These are phyloP conservation scores for Rhagonycha fulva DNA, from an alignment of 2,888 invertebrate genomes.

Conservation along the genomic window DNA sequence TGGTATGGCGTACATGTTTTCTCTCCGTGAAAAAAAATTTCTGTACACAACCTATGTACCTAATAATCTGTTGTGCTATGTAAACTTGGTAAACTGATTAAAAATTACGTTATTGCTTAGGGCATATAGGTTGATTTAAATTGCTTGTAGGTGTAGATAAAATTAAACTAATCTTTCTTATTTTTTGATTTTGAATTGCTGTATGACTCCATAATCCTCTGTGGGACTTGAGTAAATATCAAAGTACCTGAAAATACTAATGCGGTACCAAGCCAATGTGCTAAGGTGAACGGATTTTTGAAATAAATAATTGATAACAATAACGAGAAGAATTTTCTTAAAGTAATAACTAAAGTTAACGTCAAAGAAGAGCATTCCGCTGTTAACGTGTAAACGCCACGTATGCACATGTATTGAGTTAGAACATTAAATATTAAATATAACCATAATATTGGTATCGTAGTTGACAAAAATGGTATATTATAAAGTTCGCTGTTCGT, in stretches of 20 bases:
- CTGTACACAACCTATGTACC: not conserved
- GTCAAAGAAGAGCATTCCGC: conserved; percentile 93
- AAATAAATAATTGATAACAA: conserved; percentile 96
- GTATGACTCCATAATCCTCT: conserved; percentile 5
- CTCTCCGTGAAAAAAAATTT: not conserved
- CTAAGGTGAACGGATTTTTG: conserved; percentile 87
- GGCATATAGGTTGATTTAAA: not conserved
- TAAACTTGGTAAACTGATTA: not conserved
- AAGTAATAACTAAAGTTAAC: conserved; percentile 93
- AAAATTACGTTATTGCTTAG: not conserved
- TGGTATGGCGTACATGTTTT: not conserved
- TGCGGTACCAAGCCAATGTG: conserved; percentile 89
- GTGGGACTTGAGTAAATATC: conserved; percentile 79
- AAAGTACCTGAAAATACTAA: conserved; percentile 92
- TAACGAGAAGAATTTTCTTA: conserved; percentile 93
- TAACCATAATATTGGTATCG: conserved; percentile 75
- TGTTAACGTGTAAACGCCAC: conserved; percentile 91
- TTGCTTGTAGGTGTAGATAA: not conserved
- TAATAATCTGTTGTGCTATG: not conserved
- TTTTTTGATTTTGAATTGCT: not conserved
- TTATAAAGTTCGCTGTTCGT: conserved; percentile 63
- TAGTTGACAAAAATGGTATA: conserved; percentile 64
- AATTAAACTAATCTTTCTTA: not conserved
- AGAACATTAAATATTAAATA: conserved; percentile 81
- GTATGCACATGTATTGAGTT: conserved; percentile 93